Evolutionary conservation across 2,797 vertebrate genomes (phyloP).

Genomic region (Loris lydekkerianus): DNA sequence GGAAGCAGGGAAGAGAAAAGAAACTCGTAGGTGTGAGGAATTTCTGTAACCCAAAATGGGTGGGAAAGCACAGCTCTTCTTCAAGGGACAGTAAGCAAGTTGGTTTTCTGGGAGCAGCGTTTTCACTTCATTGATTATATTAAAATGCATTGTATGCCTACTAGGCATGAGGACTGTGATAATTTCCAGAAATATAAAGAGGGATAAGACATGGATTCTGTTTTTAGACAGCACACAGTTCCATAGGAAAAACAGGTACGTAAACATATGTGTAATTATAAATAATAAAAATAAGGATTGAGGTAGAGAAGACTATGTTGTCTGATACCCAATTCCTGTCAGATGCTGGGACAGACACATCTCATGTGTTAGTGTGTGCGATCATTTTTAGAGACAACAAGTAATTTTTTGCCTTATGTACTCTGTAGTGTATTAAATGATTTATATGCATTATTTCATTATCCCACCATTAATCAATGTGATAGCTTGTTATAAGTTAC

Average conservation of each 20-base stretch:
- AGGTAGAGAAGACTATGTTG: not conserved
- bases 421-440: not conserved
- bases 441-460: not conserved
- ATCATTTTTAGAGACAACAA: not conserved
- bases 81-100: not conserved
- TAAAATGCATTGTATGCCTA: not conserved
- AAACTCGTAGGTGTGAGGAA: not conserved
- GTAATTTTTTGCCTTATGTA: not conserved
- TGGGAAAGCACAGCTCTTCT: not conserved
- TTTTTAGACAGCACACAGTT: not conserved
- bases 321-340: not conserved
- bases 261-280: not conserved
- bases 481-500: not conserved
- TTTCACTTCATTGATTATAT: not conserved
- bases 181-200: slow-evolving; percentile 35
- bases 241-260: not conserved
- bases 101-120: not conserved
- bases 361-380: not conserved
- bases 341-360: not conserved
- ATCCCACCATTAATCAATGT: not conserved
- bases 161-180: not conserved
- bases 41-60: not conserved
- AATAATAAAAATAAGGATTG: not conserved
- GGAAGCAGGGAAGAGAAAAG: not conserved
- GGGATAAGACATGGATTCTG: not conserved